Percentiles rank a stretch among this genome's conserved stretches.
phyloP scores from a whole-genome alignment of 2,888 invertebrate genomes.

The Polydrusus tereticollis region DNA sequence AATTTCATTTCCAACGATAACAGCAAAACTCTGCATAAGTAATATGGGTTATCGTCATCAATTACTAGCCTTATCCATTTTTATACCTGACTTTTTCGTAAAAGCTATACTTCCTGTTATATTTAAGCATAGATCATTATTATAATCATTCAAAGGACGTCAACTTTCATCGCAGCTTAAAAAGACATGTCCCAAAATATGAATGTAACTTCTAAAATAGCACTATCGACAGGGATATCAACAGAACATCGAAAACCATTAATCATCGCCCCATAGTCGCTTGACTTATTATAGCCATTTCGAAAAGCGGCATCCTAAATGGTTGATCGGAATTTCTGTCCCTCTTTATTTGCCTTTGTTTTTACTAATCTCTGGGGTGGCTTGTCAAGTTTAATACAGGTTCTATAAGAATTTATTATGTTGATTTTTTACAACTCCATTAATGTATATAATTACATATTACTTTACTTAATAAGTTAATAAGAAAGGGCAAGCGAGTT shows the following conservation, averaged over 20 bases:
- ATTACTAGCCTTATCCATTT: too few relatives aligned
- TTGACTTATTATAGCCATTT: conserved; percentile 32
- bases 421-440: too few relatives aligned
- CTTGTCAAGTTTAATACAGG: not conserved
- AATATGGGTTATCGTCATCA: too few relatives aligned
- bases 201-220: conserved; percentile 18
- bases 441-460: too few relatives aligned
- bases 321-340: conserved; percentile 6
- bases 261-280: conserved; percentile 18
- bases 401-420: too few relatives aligned
- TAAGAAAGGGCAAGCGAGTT: too few relatives aligned
- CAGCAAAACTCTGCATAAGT: too few relatives aligned
- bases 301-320: conserved; percentile 21
- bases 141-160: not conserved
- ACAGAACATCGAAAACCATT: conserved; percentile 10
- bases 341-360: conserved; percentile 13
- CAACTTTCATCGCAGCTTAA: conserved; percentile 1
- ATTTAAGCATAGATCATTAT: not conserved
- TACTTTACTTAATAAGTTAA: too few relatives aligned
- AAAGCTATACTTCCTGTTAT: not conserved
- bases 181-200: conserved; percentile 22
- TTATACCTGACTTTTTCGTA: too few relatives aligned
- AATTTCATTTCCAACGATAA: too few relatives aligned
- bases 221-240: conserved; percentile 23
- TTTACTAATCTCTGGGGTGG: conserved; percentile 4